Conservation (phyloP, 2,113 vertebrate genomes). For the Rhinichthys klamathensis region DNA sequence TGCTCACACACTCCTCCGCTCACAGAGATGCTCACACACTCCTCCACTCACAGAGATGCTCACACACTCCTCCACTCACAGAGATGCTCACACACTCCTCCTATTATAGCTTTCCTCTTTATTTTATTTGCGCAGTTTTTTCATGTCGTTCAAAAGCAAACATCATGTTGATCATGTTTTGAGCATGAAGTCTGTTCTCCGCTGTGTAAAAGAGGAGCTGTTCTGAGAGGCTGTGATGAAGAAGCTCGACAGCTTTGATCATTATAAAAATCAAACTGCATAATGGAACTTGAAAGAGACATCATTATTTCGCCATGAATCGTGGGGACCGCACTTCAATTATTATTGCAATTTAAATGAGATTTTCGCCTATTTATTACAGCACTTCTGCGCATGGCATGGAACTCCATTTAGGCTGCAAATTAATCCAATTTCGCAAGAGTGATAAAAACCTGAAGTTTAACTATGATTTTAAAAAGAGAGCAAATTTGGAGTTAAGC, state of each 20-base stretch:
- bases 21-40: no score
- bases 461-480: conserved; percentile 20
- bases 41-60: no score
- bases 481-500: conserved; percentile 31
- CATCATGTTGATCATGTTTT: background rate
- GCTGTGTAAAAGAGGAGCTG: background rate
- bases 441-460: conserved; percentile 41
- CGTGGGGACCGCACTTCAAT: background rate
- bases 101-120: background rate
- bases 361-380: conserved; percentile 40
- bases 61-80: background rate
- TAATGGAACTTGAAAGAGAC: conserved; percentile 54
- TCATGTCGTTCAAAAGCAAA: conserved; percentile 2
- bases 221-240: conserved; percentile 49
- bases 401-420: conserved; percentile 37
- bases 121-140: background rate
- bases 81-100: background rate
- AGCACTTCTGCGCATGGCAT: background rate
- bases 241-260: conserved; percentile 50
- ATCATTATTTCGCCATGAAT: conserved; percentile 45
- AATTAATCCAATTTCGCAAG: conserved; percentile 46
- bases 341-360: conserved; percentile 39
- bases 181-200: background rate
- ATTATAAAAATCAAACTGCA: conserved; percentile 50
- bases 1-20: no score